Evolutionary conservation across 2,888 invertebrate species (phyloP).

Genomic region (Lagria hirta): DNA sequence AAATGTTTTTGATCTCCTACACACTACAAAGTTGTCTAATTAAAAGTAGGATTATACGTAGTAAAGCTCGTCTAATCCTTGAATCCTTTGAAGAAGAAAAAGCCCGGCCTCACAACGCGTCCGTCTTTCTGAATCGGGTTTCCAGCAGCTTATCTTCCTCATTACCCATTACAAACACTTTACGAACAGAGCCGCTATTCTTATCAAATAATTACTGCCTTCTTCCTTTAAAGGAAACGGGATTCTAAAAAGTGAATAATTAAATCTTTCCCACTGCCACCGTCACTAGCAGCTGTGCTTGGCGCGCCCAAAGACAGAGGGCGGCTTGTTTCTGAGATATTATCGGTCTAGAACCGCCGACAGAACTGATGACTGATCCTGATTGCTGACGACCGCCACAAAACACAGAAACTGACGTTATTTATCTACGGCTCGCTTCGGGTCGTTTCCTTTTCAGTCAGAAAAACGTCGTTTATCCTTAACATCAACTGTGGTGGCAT

Average conservation of each 20-base stretch:
- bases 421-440: conserved; percentile 8
- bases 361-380: conserved; percentile 29
- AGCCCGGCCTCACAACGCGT: conserved; percentile 29
- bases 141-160: conserved; percentile 35
- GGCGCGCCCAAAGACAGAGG: conserved; percentile 28
- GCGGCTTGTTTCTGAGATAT: conserved; percentile 32
- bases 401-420: conserved; percentile 15
- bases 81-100: conserved; percentile 16
- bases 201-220: conserved; percentile 38
- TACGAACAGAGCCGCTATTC: conserved; percentile 37
- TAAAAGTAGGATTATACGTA: not conserved
- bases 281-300: conserved; percentile 33
- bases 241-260: conserved; percentile 33
- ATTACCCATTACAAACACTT: conserved; percentile 40
- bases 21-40: not conserved
- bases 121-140: conserved; percentile 18
- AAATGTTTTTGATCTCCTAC: too few species aligned
- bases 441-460: conserved; percentile 6
- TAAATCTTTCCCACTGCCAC: conserved; percentile 33
- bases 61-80: conserved; percentile 12
- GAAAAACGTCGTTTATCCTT: too few species aligned
- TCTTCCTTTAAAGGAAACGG: conserved; percentile 29
- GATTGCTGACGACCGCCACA: conserved; percentile 17
- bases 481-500: too few species aligned
- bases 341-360: conserved; percentile 30